These are phyloP conservation scores for Malurus leucopterus DNA, from an alignment of 2,797 vertebrate genomes.

Conservation along the genomic window DNA sequence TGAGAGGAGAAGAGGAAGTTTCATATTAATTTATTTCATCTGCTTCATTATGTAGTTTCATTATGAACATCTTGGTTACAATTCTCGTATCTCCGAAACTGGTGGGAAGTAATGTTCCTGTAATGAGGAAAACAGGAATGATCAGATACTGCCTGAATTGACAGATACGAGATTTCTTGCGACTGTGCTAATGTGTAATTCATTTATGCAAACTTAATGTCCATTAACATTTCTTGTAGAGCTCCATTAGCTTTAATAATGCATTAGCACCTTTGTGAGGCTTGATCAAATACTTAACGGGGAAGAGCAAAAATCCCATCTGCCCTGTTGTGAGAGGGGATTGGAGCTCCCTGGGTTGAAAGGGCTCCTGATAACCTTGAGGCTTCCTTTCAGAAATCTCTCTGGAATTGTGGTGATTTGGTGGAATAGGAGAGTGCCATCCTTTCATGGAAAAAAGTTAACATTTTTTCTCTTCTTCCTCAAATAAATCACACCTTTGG, in stretches of 20 bases:
- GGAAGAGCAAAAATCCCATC: background rate
- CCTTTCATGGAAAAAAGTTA: accelerated
- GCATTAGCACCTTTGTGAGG: constrained; percentile 73
- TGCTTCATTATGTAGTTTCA: constrained; percentile 72
- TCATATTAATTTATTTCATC: constrained; percentile 64
- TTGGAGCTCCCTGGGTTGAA: background rate
- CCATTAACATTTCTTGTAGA: constrained; percentile 80
- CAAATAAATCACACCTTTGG: background rate
- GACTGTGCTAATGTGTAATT: constrained; percentile 79
- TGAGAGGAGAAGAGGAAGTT: background rate
- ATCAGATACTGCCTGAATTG: constrained; percentile 77
- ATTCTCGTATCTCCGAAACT: constrained; percentile 71
- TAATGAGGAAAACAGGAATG: constrained; percentile 78
- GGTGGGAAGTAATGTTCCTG: constrained; percentile 71
- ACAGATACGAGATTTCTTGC: constrained; percentile 73
- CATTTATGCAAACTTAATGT: constrained; percentile 82
- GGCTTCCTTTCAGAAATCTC: background rate
- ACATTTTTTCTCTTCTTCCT: background rate
- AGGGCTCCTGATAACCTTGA: background rate
- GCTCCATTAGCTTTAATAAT: constrained; percentile 82
- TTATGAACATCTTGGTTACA: constrained; percentile 75
- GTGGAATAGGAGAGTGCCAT: accelerated
- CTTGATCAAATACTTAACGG: constrained; percentile 64
- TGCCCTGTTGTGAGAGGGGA: background rate
- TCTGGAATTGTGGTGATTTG: background rate